Evolutionary conservation across 2,888 invertebrate species (phyloP), one percentile per base, ranked within the genome.

Genomic region (Melitaea athalia): DNA sequence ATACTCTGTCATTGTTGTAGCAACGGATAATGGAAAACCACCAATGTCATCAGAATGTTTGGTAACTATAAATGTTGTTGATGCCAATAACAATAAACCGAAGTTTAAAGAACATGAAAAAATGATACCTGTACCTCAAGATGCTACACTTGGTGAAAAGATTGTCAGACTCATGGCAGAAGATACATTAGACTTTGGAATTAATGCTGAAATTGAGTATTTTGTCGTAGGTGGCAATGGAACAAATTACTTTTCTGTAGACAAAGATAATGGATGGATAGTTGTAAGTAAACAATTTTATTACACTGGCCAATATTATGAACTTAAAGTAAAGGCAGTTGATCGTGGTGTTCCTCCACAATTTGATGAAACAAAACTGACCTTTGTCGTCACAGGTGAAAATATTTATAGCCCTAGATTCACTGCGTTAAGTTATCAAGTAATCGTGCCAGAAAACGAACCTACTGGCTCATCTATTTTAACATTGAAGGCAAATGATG

Each of bases 11-110:
- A 95, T 96, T 3, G 95, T 99, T n/a, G 89, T 98, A 1, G 99
- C 98, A 0, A 97, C 96, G 0, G 99, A 99, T 86, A 97, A 98
- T 80, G 99, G 99, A 0, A 98, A 98, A 84, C 99, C 99, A 0
- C 98, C 98, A 0, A 95, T 98, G 94, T 97, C 97, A 45, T 97
- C 98, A 0, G 97, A 97, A 86, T 96, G 97, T 76, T 91, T 96
- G 45, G 96, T 98, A 0, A 96, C 96, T 55, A 95, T 99, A 42
- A 97, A 97, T 81, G 95, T 99, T 0, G 97, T 98, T 0, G 98
- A 98, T 85, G 97, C 97, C 5, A 98, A 99, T 84, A 98, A 98
- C 82, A 97, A 98, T 84, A 95, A 97, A 8, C 99, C 99, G 0
- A 95, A 94, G 79, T 99, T 99, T 82, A 95, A 95, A 75, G 91